Percentiles rank a stretch among this genome's conserved stretches.
Conservation (phyloP, 2,888 invertebrate species). For the Rhimphoctona megacephalus region DNA sequence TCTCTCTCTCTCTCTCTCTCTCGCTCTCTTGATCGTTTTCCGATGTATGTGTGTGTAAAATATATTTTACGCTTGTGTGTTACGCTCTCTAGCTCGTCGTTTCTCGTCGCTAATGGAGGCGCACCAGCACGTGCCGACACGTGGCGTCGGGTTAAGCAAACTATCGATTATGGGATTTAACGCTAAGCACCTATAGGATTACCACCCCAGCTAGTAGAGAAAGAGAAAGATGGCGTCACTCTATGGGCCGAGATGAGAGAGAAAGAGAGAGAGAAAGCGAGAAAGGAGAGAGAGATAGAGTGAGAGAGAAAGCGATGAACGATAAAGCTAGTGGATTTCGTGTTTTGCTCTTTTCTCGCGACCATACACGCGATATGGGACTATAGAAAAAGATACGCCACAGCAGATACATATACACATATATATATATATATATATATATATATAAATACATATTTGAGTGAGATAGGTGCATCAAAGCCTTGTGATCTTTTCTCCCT, state of each 20-base stretch:
- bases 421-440: no score
- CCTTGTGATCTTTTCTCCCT: slow-evolving; percentile 32
- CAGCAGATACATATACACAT: neutral
- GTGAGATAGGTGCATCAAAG: slow-evolving; percentile 39
- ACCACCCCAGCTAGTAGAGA: slow-evolving; percentile 74
- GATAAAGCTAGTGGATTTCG: slow-evolving; percentile 67
- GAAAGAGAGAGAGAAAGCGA: neutral
- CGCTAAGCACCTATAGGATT: slow-evolving; percentile 85
- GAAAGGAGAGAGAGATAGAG: neutral
- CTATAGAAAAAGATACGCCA: slow-evolving; percentile 32
- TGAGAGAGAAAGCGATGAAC: slow-evolving; percentile 49
- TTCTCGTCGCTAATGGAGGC: slow-evolving; percentile 80
- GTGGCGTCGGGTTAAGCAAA: slow-evolving; percentile 84
- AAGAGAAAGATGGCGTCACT: slow-evolving; percentile 20
- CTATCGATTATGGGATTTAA: slow-evolving; percentile 85
- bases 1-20: slow-evolving; percentile 30
- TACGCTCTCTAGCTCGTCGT: slow-evolving; percentile 56
- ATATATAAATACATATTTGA: neutral
- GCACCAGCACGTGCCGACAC: slow-evolving; percentile 83
- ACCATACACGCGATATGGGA: slow-evolving; percentile 17
- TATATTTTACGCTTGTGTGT: slow-evolving; percentile 61
- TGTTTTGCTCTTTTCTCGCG: slow-evolving; percentile 67
- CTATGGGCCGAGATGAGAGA: slow-evolving; percentile 3
- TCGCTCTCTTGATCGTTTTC: slow-evolving; percentile 40
- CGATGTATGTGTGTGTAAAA: slow-evolving; percentile 39